phyloP scores from a whole-genome alignment of 2,797 vertebrate genomes.

The Dipus sagitta region DNA sequence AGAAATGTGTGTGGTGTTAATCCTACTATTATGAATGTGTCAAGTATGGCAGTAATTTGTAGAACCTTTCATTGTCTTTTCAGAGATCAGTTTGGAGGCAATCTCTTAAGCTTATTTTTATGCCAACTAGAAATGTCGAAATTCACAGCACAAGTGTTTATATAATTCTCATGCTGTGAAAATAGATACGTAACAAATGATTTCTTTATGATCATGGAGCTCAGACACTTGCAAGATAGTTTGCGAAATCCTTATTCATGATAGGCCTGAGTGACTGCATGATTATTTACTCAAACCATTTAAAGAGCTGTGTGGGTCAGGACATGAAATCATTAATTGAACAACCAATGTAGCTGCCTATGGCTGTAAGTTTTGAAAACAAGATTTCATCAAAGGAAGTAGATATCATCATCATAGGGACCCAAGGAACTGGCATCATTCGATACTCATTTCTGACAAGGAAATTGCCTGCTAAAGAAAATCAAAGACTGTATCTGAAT shows the following conservation, averaged over 20 bases:
- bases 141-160: not conserved
- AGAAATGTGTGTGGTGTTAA: constrained; percentile 16
- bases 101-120: constrained; percentile 24
- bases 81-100: not conserved
- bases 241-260: constrained; percentile 8
- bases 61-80: constrained; percentile 32
- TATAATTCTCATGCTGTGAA: not conserved
- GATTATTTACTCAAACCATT: constrained; percentile 4
- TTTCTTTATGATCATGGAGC: not conserved
- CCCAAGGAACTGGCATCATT: not conserved
- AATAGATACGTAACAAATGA: not conserved
- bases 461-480: constrained; percentile 35
- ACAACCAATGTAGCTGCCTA: constrained; percentile 32
- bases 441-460: constrained; percentile 14
- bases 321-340: constrained; percentile 33
- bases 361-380: constrained; percentile 12
- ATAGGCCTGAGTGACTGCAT: not conserved
- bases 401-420: not conserved
- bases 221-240: constrained; percentile 15
- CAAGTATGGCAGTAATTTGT: not conserved
- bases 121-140: not conserved
- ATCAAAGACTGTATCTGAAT: not conserved
- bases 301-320: constrained; percentile 22
- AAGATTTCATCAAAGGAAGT: constrained; percentile 19
- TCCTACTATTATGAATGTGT: constrained; percentile 29